Percentiles rank a stretch among this genome's conserved stretches.
Conservation (phyloP, 2,113 vertebrate species). For the Alethe diademata region DNA sequence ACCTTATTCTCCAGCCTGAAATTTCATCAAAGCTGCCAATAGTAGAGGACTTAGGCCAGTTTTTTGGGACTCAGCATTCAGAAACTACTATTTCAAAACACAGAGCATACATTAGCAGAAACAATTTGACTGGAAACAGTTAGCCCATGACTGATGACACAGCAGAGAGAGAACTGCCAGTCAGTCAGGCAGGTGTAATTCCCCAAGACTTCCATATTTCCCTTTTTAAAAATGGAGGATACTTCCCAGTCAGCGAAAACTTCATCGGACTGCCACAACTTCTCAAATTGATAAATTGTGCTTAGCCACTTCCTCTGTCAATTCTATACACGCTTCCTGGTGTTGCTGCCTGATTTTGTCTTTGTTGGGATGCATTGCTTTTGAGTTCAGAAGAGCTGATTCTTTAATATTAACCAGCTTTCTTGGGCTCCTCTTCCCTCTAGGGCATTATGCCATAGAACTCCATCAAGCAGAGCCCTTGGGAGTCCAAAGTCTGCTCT, state of each 20-base stretch:
- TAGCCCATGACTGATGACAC: neutral
- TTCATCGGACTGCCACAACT: neutral
- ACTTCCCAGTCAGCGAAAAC: neutral
- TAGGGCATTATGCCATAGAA: neutral
- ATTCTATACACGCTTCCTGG: neutral
- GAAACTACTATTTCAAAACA: neutral
- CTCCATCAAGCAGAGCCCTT: neutral
- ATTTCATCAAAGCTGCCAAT: neutral
- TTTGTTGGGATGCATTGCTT: neutral
- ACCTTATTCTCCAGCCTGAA: neutral
- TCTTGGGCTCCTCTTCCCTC: neutral
- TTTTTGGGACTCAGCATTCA: neutral
- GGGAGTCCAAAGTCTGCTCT: neutral
- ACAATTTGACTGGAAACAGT: neutral
- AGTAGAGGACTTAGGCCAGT: neutral
- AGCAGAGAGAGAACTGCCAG: neutral
- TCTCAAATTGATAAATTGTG: neutral
- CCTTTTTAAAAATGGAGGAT: neutral
- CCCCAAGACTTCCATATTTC: neutral
- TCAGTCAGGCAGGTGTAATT: neutral
- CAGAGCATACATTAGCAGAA: neutral
- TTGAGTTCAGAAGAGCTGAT: neutral
- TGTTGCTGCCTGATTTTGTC: neutral
- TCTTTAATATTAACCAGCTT: neutral
- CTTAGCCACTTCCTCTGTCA: neutral